Base-by-base conservation (phyloP, 2,113 vertebrate species). In the Martes martes region DNA sequence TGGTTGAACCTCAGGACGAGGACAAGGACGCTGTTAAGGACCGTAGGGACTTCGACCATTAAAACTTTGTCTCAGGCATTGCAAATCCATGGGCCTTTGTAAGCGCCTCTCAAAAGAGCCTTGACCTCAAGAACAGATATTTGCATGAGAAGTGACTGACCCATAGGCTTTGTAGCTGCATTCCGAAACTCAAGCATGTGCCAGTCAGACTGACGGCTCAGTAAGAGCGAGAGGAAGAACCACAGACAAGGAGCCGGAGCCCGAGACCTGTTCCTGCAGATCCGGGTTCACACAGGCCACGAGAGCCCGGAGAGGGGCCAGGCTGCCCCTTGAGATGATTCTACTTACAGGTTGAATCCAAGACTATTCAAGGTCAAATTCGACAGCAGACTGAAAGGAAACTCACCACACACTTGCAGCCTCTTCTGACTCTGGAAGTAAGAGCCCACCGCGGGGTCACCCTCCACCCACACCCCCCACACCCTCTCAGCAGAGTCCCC, bases 371-470 rank as follows among this genome's bases (percentile, higher is more conserved):
- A 59, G 16, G 33, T 85, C 57, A 19, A 91, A 83, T 69, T 7
- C 80, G 21, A 45, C 61, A 36, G 67, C 89, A 94, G 93, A 16
- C 13, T 24, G 59, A 96, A 92, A 94, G 0, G 93, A 97, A 84
- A 57, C 24, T 78, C 73, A 93, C 31, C 3, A 92, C 96, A 92
- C 94, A 69, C 15, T 10, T 31, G 33, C 59, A 47, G 73, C 15
- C 55, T 42, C 84, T 85, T 89, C 4, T 71, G 73, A 31, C 23
- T 87, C 39, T 67, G 55, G 96, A 94, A 87, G 67, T 1, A 36
- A 86, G 92, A 63, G 91, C 36, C 21, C 10, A 10, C 21, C 5
- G 2, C 0, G n/a, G n/a, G 65, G n/a, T 39, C 36, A 18, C 52
- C 52, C 16, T 18, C 52, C 52, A 55, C 11, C 36, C 4, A 23